Evolutionary conservation across 2,888 invertebrate genomes (phyloP).

Genomic region (Acrobasis suavella): DNA sequence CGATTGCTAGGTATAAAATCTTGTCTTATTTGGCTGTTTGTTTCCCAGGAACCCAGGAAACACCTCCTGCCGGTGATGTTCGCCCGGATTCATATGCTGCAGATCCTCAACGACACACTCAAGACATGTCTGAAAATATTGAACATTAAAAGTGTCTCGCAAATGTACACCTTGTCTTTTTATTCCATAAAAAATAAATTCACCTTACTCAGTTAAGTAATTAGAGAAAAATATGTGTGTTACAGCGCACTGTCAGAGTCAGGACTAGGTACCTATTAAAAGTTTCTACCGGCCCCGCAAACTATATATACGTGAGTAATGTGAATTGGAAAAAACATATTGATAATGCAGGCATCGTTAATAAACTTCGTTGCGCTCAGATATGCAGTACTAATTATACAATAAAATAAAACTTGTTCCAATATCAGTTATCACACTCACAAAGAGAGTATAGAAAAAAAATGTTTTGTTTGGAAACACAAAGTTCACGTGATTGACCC

Average conservation of each 20-base stretch:
- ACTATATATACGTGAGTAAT: conserved; percentile 17
- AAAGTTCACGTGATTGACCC: conserved; percentile 87
- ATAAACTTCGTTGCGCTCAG: conserved; percentile 34
- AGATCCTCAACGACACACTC: conserved; percentile 84
- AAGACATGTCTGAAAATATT: conserved; percentile 84
- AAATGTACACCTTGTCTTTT: conserved; percentile 81
- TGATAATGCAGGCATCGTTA: neutral
- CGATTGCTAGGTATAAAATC: neutral
- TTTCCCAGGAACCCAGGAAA: conserved; percentile 84
- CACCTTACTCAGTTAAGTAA: no score
- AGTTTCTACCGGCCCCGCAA: neutral
- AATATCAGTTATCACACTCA: conserved; percentile 38
- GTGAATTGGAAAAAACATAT: neutral
- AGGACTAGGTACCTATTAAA: neutral
- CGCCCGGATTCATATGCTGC: conserved; percentile 87
- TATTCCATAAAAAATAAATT: conserved; percentile 27
- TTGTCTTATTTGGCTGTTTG: conserved; percentile 30
- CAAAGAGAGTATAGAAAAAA: conserved; percentile 63
- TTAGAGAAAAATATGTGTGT: neutral
- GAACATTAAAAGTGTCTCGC: conserved; percentile 85
- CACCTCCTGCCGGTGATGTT: conserved; percentile 86
- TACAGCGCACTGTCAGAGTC: neutral
- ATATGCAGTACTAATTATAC: conserved; percentile 48
- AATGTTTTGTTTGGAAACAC: conserved; percentile 87
- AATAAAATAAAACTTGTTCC: conserved; percentile 48